These are phyloP conservation scores for Euzetes globulus DNA, from an alignment of 2,888 invertebrate genomes.

Conservation along the genomic window DNA sequence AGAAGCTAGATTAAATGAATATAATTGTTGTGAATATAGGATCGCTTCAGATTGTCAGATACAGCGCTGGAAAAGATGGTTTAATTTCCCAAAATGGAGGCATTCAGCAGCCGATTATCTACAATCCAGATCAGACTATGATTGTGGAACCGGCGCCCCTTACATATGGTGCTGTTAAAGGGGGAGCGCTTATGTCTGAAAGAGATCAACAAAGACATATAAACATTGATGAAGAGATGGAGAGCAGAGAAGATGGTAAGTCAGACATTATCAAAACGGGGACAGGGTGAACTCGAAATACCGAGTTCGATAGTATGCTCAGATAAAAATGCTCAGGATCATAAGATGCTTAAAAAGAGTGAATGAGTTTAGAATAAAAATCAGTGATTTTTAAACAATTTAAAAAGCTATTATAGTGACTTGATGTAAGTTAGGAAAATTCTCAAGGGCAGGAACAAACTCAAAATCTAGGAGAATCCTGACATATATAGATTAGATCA, in stretches of 20 bases:
- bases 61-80: constrained; percentile 42
- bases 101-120: constrained; percentile 2
- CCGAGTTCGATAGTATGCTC: neutral
- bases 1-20: no score
- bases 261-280: no score
- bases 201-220: constrained; percentile 13
- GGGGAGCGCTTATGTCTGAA: neutral
- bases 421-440: no score
- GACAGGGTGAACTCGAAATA: neutral
- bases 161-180: neutral
- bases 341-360: no score
- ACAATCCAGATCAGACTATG: neutral
- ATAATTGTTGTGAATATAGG: no score
- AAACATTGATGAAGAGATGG: neutral
- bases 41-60: constrained; percentile 39
- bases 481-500: no score
- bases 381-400: no score
- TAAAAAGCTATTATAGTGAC: no score
- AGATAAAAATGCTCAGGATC: neutral
- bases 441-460: no score
- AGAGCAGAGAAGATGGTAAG: constrained; percentile 14
- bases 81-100: constrained; percentile 39
- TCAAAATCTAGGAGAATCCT: no score
- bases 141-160: neutral
- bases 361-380: no score